A percentile compares a stretch with the other conserved stretches of the same genome.
Evolutionary conservation across 35 echinoderm and acorn worm genomes (phyloP).

Genomic region (Holothuria glaberrima): DNA sequence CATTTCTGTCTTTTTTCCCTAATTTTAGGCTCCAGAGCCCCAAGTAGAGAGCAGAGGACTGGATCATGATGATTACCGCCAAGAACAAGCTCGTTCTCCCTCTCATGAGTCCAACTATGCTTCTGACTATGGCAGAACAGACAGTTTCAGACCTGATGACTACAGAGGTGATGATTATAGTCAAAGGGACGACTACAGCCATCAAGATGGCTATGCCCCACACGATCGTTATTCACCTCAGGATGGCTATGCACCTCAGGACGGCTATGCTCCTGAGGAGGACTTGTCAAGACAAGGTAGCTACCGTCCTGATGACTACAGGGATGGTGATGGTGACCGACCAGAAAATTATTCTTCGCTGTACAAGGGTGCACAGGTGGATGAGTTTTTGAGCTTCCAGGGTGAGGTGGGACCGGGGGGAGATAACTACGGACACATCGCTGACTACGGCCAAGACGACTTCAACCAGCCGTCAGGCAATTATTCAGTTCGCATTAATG

Average conservation of each 20-base stretch:
- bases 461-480: constrained; percentile 4
- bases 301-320: neutral
- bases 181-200: neutral
- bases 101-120: constrained; percentile 31
- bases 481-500: constrained; percentile 1
- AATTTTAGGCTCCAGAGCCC: neutral
- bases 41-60: constrained; percentile 7
- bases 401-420: constrained; percentile 2
- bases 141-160: constrained; percentile 28
- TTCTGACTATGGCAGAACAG: constrained; percentile 24
- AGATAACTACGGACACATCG: constrained; percentile 12
- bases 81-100: constrained; percentile 12
- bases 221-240: neutral
- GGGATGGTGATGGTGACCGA: too few species aligned
- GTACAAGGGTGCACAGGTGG: neutral
- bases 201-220: neutral
- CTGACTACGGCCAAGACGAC: constrained; percentile 36
- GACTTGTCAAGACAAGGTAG: neutral
- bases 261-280: neutral
- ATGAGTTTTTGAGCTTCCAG: neutral
- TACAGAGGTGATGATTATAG: constrained; percentile 20
- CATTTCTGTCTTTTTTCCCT: neutral
- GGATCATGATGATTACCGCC: neutral
- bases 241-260: neutral
- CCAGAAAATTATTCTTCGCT: too few species aligned